Base-by-base conservation (phyloP, 2,888 invertebrate genomes). In the Eupeodes luniger region DNA sequence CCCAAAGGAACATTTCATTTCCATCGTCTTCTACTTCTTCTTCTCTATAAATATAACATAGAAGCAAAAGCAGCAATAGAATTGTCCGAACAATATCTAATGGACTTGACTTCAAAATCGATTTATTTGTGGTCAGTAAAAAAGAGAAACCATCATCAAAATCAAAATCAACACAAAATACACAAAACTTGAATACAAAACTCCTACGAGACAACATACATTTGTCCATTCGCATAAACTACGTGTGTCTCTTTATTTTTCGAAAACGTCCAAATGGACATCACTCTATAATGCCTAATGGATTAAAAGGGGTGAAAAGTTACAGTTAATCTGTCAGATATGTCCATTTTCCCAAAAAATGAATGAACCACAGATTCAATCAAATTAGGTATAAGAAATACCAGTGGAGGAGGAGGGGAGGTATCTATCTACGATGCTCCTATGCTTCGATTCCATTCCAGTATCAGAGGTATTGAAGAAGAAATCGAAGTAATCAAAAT, bases 261-360 rank as follows among this genome's bases (percentile, higher is more conserved):
- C 9, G 66, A 7, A 55, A 70, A 55, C 55, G 55, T 51, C 19
- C 61, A 62, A 64, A 62, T 62, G 16, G 47, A 59, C 66, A 70
- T 40, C 36, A 64, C 53, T 49, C 40, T 49, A 34, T 36, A 49
- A 61, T 47, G 14, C 59, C 70, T 84, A 88, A 88, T 88, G 77
- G 85, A 88, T 88, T 85, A 79, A 80, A 88, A 88, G 81, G 88
- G 77, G 47, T 88, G 70, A 81, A 88, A 81, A 85, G 74, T 88
- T 88, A 81, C 75, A 36, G 64, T 53, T 74, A 81, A 88, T 85
- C 88, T 88, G 85, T 81, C 88, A 85, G 81, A 85, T 64, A 75
- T 74, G 78, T 85, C 85, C 78, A 75, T 81, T 77, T 72, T 47
- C 70, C 40, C 40, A 70, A 47, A 66, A 72, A 59, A 12, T 12